A percentile compares a stretch with the other conserved stretches of the same genome.
Conservation (phyloP, 2,113 vertebrate genomes). For the Halichoeres trimaculatus region DNA sequence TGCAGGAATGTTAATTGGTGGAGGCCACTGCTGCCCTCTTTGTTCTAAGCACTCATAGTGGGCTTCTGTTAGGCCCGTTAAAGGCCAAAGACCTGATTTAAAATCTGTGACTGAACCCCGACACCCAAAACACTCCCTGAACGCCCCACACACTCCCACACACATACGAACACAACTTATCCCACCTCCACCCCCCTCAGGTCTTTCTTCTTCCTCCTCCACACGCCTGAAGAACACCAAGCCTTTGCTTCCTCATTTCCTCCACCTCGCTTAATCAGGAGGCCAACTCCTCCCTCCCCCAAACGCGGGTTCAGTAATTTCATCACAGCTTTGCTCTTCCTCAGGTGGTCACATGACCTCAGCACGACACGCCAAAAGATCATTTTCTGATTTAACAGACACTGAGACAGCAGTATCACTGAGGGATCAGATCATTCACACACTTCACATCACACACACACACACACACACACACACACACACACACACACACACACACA, state of each 20-base stretch:
- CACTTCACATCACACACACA: conserved; percentile 41
- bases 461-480: conserved; percentile 45
- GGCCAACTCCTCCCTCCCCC: conserved; percentile 20
- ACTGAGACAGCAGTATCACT: conserved; percentile 23
- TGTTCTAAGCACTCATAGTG: conserved; percentile 76
- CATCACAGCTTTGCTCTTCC: conserved; percentile 38
- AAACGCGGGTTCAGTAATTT: conserved; percentile 60
- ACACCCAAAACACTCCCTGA: conserved; percentile 16
- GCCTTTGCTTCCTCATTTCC: conserved; percentile 68
- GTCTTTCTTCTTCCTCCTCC: conserved; percentile 30
- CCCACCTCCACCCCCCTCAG: conserved; percentile 31
- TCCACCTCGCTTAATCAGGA: conserved; percentile 65
- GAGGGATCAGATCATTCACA: conserved; percentile 46
- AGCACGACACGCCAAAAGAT: too few relatives aligned
- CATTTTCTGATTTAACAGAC: conserved; percentile 4
- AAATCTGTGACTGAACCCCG: conserved; percentile 75
- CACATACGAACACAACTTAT: conserved; percentile 35
- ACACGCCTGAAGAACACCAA: conserved; percentile 45
- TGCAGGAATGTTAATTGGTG: conserved; percentile 88
- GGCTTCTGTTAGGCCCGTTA: conserved; percentile 79
- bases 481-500: conserved; percentile 13
- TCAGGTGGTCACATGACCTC: conserved; percentile 29
- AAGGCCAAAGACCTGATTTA: conserved; percentile 80
- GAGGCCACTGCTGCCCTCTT: conserved; percentile 80
- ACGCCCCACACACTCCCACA: conserved; percentile 7